Base-by-base conservation (phyloP, 2,113 vertebrate genomes). In the Thunnus maccoyii region DNA sequence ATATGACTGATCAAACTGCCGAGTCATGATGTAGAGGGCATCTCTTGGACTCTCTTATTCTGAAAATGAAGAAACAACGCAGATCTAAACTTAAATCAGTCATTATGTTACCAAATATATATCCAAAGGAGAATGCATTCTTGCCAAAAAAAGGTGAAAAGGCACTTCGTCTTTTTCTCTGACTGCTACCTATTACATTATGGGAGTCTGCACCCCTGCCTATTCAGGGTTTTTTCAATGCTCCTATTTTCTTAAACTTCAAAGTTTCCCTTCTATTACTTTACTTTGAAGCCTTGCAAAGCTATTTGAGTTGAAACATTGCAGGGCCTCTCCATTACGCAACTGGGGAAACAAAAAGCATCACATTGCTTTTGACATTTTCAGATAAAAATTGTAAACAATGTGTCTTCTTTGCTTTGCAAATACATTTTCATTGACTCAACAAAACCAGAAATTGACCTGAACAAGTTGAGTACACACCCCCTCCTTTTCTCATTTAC, bases 231-330 rank as follows among this genome's bases (percentile, higher is more conserved):
- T 61, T 72, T 30, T 72, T 72, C 25, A 57, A 22, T 50, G n/a
- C 27, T 8, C 57, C 16, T 22, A 41, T 25, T 66, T 41, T 41
- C 36, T 30, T 70, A 25, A 44, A 48, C n/a, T 14, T 61, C 46
- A 86, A 58, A 58, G 60, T 50, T 83, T 57, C 16, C 25, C 12
- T 47, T 41, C 20, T 61, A 15, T 46, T 12, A 57, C 44, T 22
- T 71, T 5, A 55, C 47, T n/a, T 71, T 77, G 25, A 87, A 63
- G 20, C 54, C 48, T 65, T 36, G 46, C 68, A 69, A 58, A 71
- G 27, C 54, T 75, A 32, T 32, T 18, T 61, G 72, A 80, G 55
- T 30, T 20, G 60, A 80, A 77, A 61, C 17, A 36, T 7, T 41
- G 20, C n/a, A 22, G 46, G 1, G 9, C 64, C 9, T 25, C 56